Evolutionary conservation across 2,888 invertebrate genomes (phyloP), one percentile per base, ranked within the genome.

Genomic region (Philaethria dido): DNA sequence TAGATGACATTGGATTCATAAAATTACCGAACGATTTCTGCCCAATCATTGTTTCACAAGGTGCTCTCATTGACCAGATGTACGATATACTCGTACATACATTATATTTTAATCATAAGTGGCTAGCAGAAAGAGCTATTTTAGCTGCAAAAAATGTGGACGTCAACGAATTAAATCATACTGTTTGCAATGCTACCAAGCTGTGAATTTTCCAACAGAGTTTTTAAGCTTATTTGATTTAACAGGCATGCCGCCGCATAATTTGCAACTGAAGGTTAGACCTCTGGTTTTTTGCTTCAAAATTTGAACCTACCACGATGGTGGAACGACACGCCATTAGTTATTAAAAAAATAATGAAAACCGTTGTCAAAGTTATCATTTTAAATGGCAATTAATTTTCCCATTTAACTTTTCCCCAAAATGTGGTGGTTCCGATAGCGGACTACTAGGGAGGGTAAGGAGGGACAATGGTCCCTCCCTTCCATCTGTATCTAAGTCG

Each of bases 51-150:
- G 67, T 77, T 73, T 78, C 77, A 69, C 75, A 78, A n/a, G n/a
- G n/a, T n/a, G n/a, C n/a, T n/a, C n/a, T n/a, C n/a, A n/a, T 78
- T 75, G 71, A 76, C 29, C 29, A 63, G 14, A 74, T 77, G 65
- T 76, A 77, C 52, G 73, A 79, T 45, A n/a, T n/a, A n/a, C n/a
- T n/a, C n/a, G 16, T 45, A 45, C 16, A 18, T 5, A 8, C 16
- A 18, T 5, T 16, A 1, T 77, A 78, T 68, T 60, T 64, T 52
- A 75, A 80, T 74, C 73, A 76, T 76, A 68, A 67, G 60, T 80
- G 77, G 78, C 73, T 83, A 13, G 42, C 68, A 64, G 75, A 80
- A 73, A 62, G 78, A 66, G 77, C 77, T 9, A 81, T 84, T 73
- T 77, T 81, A 52, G 77, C 78, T n/a, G n/a, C n/a, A n/a, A n/a